Evolutionary conservation across 2,888 invertebrate species (phyloP).

Genomic region (Gasteruption jaculator): DNA sequence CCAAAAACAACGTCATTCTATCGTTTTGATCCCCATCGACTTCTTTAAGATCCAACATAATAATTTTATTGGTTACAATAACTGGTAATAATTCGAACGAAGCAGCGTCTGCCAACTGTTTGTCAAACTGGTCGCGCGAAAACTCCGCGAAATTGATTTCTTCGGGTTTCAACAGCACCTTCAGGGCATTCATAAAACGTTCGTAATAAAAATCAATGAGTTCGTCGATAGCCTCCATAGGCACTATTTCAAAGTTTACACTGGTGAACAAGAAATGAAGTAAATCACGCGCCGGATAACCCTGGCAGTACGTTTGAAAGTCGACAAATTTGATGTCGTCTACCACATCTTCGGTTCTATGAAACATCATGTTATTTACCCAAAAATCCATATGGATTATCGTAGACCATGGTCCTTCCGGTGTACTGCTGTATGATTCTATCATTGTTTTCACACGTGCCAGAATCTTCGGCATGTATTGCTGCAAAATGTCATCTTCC

Average conservation of each 20-base stretch:
- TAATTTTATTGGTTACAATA: no score
- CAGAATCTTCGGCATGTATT: slow-evolving; percentile 19
- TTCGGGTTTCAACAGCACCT: no score
- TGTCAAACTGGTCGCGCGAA: no score
- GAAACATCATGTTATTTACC: slow-evolving; percentile 58
- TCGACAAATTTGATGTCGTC: slow-evolving; percentile 55
- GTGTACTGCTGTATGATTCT: slow-evolving; percentile 1
- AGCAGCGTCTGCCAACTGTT: no score
- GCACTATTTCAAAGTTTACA: slow-evolving; percentile 47
- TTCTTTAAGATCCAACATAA: no score
- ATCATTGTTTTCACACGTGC: slow-evolving; percentile 9
- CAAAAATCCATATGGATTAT: slow-evolving; percentile 57
- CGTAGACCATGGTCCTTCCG: slow-evolving; percentile 50
- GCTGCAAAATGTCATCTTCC: slow-evolving; percentile 33
- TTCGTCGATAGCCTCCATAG: slow-evolving; percentile 51
- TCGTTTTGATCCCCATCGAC: no score
- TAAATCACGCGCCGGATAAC: slow-evolving; percentile 54
- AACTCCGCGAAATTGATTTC: no score
- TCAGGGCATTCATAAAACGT: slow-evolving; percentile 49
- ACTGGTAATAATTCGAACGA: no score
- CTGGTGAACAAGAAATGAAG: slow-evolving; percentile 57
- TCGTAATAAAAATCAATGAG: slow-evolving; percentile 54
- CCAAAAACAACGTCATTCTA: no score
- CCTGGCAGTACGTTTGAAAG: slow-evolving; percentile 54
- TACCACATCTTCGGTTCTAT: slow-evolving; percentile 46